Base-by-base conservation (phyloP, 2,888 invertebrate genomes). In the Habroteleia sp. region DNA sequence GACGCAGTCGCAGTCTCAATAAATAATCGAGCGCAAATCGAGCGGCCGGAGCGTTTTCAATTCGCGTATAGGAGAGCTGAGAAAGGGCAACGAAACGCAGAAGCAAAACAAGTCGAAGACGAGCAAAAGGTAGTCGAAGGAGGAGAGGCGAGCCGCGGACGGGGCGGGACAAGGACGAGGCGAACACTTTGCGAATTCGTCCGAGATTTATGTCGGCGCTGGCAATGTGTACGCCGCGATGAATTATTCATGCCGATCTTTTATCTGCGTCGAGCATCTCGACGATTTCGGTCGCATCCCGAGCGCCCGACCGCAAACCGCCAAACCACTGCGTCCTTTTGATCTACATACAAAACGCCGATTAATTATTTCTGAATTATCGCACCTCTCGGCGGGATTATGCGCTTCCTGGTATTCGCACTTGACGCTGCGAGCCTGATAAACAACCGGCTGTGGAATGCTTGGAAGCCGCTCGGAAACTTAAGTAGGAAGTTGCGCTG, bases 211-310 rank as follows among this genome's bases (percentile, higher is more conserved):
- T 52, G 50, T 52, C 62, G 71, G 54, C 33, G 65, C 27, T 42
- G 69, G n/a, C 29, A 46, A 23, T 39, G 66, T 37, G 46, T 16
- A 56, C 27, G 16, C 23, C 46, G 46, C 71, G 50, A 54, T 71
- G 71, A 71, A 71, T 71, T 16, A 71, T 71, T 71, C 62, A 71
- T 62, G 48, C n/a, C 44, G 60, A 44, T 27, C 44, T 44, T 52
- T 50, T 60, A 60, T 60, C 60, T 29, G 48, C 29, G 7, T 27
- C 8, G 29, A 44, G 52, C 16, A 69, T 69, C 69, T 42, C 35
- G 31, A 11, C 44, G 62, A 62, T 71, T 62, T 54, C 39, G 35
- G 31, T 8, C 6, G 42, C 23, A 23, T 37, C 20, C 13, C 25
- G 25, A 25, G 42, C 31, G 13, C 8, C 20, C 3, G 16, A 13